A percentile compares a stretch with the other conserved stretches of the same genome.
phyloP scores from a whole-genome alignment of 2,888 invertebrate genomes.

The Diachrysia chrysitis region DNA sequence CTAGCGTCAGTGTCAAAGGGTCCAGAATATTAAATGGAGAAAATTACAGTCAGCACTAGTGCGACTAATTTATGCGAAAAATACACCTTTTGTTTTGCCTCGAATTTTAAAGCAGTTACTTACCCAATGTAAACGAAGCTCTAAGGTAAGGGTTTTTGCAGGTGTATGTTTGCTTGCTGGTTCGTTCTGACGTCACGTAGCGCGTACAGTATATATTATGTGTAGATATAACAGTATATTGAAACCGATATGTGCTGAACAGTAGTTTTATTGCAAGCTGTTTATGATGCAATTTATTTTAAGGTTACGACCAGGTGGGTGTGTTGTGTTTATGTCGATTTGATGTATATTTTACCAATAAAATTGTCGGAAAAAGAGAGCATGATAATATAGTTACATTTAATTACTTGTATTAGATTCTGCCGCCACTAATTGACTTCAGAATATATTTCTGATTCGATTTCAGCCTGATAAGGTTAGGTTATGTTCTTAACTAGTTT shows the following conservation, averaged over 20 bases:
- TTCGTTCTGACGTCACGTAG: constrained; percentile 15
- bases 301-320: constrained; percentile 5
- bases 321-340: neutral
- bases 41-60: neutral
- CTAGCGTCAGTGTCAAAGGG: neutral
- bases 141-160: constrained; percentile 21
- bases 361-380: neutral
- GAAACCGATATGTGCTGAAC: constrained; percentile 18
- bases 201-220: neutral
- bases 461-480: too few relatives aligned
- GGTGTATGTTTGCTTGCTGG: constrained; percentile 24
- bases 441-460: too few relatives aligned
- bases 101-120: neutral
- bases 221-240: constrained; percentile 7
- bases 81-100: neutral
- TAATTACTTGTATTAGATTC: too few relatives aligned
- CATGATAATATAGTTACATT: too few relatives aligned
- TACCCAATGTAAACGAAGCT: neutral
- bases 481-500: too few relatives aligned
- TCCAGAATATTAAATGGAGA: neutral
- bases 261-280: constrained; percentile 18
- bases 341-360: neutral
- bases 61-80: neutral
- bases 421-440: too few relatives aligned
- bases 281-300: constrained; percentile 6